A percentile compares a stretch with the other conserved stretches of the same genome.
phyloP scores from a whole-genome alignment of 2,113 vertebrate genomes.

The Atlantisia rogersi region DNA sequence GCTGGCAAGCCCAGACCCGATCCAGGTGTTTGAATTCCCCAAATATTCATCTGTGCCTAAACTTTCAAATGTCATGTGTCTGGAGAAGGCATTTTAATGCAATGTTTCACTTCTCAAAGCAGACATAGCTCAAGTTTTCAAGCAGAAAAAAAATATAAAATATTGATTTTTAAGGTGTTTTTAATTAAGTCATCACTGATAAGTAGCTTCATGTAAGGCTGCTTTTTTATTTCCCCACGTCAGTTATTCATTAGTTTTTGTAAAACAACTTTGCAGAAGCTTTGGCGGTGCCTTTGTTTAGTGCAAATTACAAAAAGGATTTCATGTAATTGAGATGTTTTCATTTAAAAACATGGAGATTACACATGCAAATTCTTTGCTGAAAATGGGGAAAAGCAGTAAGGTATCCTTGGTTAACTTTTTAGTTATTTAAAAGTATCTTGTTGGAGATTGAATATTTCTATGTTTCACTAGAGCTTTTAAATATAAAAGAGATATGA shows the following conservation, averaged over 20 bases:
- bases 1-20: constrained; percentile 51
- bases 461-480: constrained; percentile 84
- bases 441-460: constrained; percentile 85
- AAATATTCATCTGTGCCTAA: constrained; percentile 67
- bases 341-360: constrained; percentile 76
- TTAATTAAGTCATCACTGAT: background rate
- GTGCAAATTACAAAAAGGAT: constrained; percentile 69
- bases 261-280: constrained; percentile 60
- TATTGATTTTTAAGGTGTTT: constrained; percentile 53
- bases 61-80: constrained; percentile 68
- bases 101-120: constrained; percentile 57
- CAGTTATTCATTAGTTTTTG: constrained; percentile 48
- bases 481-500: constrained; percentile 94
- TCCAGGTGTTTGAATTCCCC: constrained; percentile 77
- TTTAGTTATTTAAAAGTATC: constrained; percentile 87
- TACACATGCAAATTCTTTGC: constrained; percentile 73
- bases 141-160: constrained; percentile 4
- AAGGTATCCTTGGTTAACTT: constrained; percentile 85
- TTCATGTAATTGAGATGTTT: constrained; percentile 71
- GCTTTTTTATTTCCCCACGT: background rate
- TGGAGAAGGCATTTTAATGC: constrained; percentile 70
- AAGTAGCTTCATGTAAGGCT: constrained; percentile 57
- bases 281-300: constrained; percentile 70
- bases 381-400: constrained; percentile 72
- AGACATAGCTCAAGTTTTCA: constrained; percentile 47